Percentiles rank a stretch among this genome's conserved stretches.
Conservation (phyloP, 2,888 invertebrate species). For the Octonoba sinensis region DNA sequence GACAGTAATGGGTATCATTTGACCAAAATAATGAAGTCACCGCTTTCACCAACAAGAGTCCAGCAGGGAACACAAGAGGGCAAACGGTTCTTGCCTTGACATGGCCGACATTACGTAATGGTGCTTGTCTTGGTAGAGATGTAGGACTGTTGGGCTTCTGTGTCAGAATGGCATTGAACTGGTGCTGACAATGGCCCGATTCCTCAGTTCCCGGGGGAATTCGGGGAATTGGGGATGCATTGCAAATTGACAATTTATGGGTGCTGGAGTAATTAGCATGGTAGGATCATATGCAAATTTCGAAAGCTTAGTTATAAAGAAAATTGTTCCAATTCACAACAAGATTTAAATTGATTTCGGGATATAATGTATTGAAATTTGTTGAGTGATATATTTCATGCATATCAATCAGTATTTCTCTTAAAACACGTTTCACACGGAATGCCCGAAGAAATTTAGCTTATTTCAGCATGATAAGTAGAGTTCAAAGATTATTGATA, state of each 20-base stretch:
- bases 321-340: background rate
- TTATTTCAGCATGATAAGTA: too few species aligned
- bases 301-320: background rate
- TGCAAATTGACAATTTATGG: constrained; percentile 27
- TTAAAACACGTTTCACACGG: too few species aligned
- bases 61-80: constrained; percentile 16
- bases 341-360: too few species aligned
- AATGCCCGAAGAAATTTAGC: too few species aligned
- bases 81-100: constrained; percentile 51
- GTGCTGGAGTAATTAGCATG: background rate
- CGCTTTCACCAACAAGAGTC: background rate
- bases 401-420: too few species aligned
- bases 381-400: too few species aligned
- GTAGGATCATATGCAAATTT: background rate
- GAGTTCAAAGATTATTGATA: too few species aligned
- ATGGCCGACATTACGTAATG: constrained; percentile 52
- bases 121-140: constrained; percentile 35
- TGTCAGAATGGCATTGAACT: constrained; percentile 59
- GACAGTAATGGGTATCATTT: background rate
- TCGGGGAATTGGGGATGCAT: constrained; percentile 15
- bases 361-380: too few species aligned
- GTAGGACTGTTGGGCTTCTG: constrained; percentile 38
- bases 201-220: constrained; percentile 32
- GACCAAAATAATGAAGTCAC: constrained; percentile 2
- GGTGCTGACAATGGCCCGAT: constrained; percentile 52